Conservation (phyloP, 2,797 vertebrate species). For the Sebastes hubbsi region DNA sequence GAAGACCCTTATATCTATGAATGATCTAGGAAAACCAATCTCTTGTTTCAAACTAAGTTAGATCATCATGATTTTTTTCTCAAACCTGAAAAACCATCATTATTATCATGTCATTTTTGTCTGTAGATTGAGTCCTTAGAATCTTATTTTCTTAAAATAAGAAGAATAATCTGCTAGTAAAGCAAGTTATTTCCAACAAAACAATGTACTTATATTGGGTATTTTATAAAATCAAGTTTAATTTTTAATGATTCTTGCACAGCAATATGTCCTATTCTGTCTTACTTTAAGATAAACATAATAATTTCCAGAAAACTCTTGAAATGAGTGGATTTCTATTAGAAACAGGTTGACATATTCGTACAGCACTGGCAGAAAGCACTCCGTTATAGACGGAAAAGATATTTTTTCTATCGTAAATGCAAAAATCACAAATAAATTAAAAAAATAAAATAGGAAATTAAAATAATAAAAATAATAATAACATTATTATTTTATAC, state of each 20-base stretch:
- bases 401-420: background rate
- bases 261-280: background rate
- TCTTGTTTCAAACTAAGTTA: background rate
- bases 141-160: background rate
- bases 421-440: background rate
- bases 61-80: background rate
- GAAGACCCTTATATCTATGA: background rate
- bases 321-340: background rate
- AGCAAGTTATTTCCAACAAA: background rate
- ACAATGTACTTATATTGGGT: background rate
- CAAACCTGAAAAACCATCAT: background rate
- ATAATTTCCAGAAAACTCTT: background rate
- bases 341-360: background rate
- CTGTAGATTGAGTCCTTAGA: background rate
- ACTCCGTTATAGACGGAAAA: background rate
- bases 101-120: background rate
- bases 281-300: background rate
- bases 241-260: background rate
- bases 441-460: background rate
- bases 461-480: background rate
- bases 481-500: too few species aligned
- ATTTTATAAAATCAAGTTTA: background rate
- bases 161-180: background rate
- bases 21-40: background rate
- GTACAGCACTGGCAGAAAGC: background rate